Evolutionary conservation across 1,140 invertebrate genomes (phyloP).

Genomic region (Atopsyche davidsoni): DNA sequence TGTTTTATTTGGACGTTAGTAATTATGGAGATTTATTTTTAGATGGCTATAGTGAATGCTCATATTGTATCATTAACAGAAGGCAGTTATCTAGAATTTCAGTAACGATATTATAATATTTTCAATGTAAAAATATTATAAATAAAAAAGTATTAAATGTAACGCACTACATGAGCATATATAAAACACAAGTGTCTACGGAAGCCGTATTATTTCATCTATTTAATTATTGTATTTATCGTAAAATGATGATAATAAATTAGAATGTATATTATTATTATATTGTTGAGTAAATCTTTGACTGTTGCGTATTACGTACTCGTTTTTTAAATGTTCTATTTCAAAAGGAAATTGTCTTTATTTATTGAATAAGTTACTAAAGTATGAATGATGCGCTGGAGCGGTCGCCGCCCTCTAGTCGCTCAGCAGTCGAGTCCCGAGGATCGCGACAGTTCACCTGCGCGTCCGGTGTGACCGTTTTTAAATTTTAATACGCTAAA

Average conservation of each 20-base stretch:
- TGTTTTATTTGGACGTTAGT: too few species aligned
- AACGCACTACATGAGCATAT: not conserved
- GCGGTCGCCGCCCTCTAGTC: too few species aligned
- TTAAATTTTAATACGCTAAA: slow-evolving; percentile 10
- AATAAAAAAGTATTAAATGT: not conserved
- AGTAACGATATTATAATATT: not conserved
- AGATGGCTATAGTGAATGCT: not conserved
- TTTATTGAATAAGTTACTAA: too few species aligned
- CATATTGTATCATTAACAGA: too few species aligned
- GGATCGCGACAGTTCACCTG: too few species aligned
- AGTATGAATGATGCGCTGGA: too few species aligned
- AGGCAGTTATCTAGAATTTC: too few species aligned
- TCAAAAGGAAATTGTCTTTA: slow-evolving; percentile 17
- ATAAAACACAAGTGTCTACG: not conserved
- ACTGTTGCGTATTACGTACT: slow-evolving; percentile 27
- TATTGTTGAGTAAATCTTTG: slow-evolving; percentile 22
- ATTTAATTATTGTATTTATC: slow-evolving; percentile 14
- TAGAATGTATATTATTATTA: slow-evolving; percentile 15
- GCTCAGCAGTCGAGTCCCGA: too few species aligned
- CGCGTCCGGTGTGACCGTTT: not conserved
- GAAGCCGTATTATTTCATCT: not conserved
- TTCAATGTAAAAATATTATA: not conserved
- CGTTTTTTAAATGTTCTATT: slow-evolving; percentile 28
- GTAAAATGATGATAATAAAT: slow-evolving; percentile 26
- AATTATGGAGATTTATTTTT: too few species aligned